These are phyloP conservation scores for Amiota minor DNA, from an alignment of 2,888 invertebrate genomes.

Conservation along the genomic window DNA sequence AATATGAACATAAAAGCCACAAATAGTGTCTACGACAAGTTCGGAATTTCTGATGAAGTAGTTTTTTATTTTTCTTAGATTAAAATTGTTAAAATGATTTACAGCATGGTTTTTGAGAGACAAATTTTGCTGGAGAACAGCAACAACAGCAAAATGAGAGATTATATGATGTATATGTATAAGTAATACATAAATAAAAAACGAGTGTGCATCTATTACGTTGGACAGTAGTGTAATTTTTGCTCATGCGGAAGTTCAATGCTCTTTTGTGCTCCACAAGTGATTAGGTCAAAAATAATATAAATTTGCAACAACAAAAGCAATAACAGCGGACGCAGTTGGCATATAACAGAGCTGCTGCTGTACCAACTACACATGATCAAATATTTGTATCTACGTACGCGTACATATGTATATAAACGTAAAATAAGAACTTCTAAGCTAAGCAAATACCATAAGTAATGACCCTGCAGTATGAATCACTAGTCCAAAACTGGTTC, in stretches of 20 bases:
- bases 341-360: slow-evolving; percentile 33
- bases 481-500: no score
- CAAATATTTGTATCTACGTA: no score
- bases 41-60: slow-evolving; percentile 17
- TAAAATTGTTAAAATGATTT: slow-evolving; percentile 18
- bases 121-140: slow-evolving; percentile 32
- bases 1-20: neutral
- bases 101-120: slow-evolving; percentile 1
- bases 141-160: slow-evolving; percentile 27
- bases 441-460: slow-evolving; percentile 26
- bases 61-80: neutral
- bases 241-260: slow-evolving; percentile 73
- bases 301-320: slow-evolving; percentile 63
- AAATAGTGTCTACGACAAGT: slow-evolving; percentile 16
- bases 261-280: slow-evolving; percentile 74
- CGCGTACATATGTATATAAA: no score
- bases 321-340: slow-evolving; percentile 44
- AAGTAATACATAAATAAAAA: no score
- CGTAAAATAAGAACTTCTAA: slow-evolving; percentile 45
- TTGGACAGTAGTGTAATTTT: no score
- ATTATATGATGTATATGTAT: no score
- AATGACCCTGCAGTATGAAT: no score
- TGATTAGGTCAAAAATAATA: slow-evolving; percentile 74
- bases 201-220: no score
- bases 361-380: slow-evolving; percentile 22